Base-by-base conservation (phyloP, 2,888 invertebrate species). In the Nycteola revayana region DNA sequence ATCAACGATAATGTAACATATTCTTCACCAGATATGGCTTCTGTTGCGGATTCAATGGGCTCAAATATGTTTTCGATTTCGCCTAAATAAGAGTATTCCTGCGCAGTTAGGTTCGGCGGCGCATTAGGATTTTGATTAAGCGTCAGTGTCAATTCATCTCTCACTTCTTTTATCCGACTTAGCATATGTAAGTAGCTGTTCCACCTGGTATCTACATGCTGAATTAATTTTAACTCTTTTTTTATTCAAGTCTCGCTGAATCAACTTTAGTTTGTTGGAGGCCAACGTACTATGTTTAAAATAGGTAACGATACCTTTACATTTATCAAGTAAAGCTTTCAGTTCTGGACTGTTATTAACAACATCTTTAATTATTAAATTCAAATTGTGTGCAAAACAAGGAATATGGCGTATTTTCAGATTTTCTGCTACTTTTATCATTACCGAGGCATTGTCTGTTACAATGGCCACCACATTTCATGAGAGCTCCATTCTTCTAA, bases 131-230 rank as follows among this genome's bases (percentile, higher is more conserved):
- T 27, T 24, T 35, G 31, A 38, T 27, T 22, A 7, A 37, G 5
- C 3, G 10, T 31, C n/a, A 42, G 8, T 7, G 31, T 29, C 9
- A 42, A 22, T 23, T 42, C 38, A 4, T 42, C 34, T 22, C 38
- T 11, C 7, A 42, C 32, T 29, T 31, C 35, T 4, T 9, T 18
- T 8, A 38, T 32, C 10, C 38, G 7, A 7, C 24, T 34, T 1
- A 42, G 5, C 37, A 42, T 42, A 7, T 35, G 7, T 9, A 37
- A 35, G 3, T 8, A 8, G 9, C 28, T 32, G 20, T 37, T 42
- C 42, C 37, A 42, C 10, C 42, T 31, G 3, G 37, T 38, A 10
- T 42, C 34, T 3, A 34, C 26, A 20, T 35, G 18, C 10, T 42
- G 32, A 3, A 32, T 32, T 18, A 3, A 32, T 23, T 35, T 42